Percentiles rank a stretch among this genome's conserved stretches.
phyloP scores from a whole-genome alignment of 1,140 invertebrate genomes.

The Sycophila sp. region DNA sequence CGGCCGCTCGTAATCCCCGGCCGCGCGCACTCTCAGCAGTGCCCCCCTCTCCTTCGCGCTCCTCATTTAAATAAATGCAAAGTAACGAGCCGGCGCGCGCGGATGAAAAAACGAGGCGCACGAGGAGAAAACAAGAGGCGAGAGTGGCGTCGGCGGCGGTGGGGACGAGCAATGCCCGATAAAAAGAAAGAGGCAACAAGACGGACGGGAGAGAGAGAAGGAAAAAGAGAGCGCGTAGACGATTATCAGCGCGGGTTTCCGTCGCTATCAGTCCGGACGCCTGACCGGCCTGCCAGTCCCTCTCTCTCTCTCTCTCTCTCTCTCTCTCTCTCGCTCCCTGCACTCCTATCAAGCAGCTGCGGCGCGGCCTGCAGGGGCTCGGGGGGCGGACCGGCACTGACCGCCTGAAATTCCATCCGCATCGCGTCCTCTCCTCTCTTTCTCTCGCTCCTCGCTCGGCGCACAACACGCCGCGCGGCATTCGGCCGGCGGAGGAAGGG shows the following conservation, averaged over 20 bases:
- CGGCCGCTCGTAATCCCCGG: too few relatives aligned
- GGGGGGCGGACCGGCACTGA: constrained; percentile 17
- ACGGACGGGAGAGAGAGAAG: neutral
- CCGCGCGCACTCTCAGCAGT: too few relatives aligned
- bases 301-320: neutral
- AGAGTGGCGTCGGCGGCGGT: neutral
- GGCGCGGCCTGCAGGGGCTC: constrained; percentile 9
- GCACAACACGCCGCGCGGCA: neutral
- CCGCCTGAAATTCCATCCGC: constrained; percentile 34
- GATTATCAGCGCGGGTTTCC: constrained; percentile 27
- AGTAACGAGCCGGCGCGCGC: neutral
- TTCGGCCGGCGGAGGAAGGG: neutral
- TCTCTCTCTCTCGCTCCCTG: neutral
- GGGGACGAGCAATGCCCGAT: too few relatives aligned
- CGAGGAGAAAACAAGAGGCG: neutral
- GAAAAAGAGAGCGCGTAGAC: neutral
- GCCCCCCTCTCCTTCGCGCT: too few relatives aligned
- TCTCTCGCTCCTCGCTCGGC: neutral
- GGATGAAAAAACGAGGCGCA: neutral
- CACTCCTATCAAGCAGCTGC: constrained; percentile 20
- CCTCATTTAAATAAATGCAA: constrained; percentile 6
- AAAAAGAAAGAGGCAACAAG: neutral
- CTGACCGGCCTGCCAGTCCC: neutral
- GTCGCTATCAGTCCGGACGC: constrained; percentile 1
- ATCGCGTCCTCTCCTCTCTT: neutral